These are phyloP conservation scores for Grapholita molesta DNA, from an alignment of 1,140 invertebrate genomes.

Conservation along the genomic window DNA sequence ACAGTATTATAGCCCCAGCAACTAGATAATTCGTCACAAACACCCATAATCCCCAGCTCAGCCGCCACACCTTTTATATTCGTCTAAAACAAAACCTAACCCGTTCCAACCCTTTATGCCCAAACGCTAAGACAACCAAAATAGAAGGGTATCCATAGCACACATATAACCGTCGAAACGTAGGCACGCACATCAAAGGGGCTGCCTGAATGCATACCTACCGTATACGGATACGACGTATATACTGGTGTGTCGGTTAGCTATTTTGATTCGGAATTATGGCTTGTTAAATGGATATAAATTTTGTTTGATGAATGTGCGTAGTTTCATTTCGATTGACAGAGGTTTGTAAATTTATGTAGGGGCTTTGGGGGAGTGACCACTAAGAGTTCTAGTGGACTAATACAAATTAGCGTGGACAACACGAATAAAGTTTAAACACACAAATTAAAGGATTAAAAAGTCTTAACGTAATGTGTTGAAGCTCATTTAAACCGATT, in stretches of 20 bases:
- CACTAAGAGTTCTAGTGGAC: background rate
- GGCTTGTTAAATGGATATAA: background rate
- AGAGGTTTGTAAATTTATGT: background rate
- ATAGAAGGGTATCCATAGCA: slow-evolving; percentile 2
- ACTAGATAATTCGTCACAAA: background rate
- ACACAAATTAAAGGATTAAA: too few relatives aligned
- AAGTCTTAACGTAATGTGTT: too few relatives aligned
- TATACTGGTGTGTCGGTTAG: background rate
- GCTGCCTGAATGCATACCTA: background rate
- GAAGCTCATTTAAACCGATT: too few relatives aligned
- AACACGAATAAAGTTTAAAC: background rate
- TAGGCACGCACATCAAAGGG: slow-evolving; percentile 1
- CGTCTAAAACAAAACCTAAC: slow-evolving; percentile 14
- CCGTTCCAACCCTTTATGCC: background rate
- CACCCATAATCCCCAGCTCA: background rate
- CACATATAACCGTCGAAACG: background rate
- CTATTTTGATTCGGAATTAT: slow-evolving; percentile 16
- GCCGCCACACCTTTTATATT: slow-evolving; percentile 5
- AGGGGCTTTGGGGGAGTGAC: background rate
- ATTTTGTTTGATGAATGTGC: slow-evolving; percentile 9
- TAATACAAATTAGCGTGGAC: background rate
- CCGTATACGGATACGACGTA: background rate
- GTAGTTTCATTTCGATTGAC: background rate
- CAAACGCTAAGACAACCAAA: slow-evolving; percentile 13
- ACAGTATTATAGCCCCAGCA: too few relatives aligned